Evolutionary conservation across 2,888 invertebrate genomes (phyloP).

Genomic region (Pogonocherus hispidulus): DNA sequence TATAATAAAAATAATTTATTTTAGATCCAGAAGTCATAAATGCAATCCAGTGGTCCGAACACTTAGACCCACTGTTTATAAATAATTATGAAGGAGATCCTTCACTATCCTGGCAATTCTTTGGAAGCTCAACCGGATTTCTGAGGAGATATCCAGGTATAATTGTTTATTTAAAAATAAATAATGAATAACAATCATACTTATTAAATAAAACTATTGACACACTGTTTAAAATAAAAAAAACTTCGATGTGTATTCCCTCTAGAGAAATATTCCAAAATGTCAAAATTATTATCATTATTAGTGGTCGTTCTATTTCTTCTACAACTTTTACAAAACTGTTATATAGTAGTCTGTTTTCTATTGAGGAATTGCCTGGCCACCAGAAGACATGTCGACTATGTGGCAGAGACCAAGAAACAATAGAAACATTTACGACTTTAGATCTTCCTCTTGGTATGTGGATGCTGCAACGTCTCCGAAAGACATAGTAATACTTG

Average conservation of each 20-base stretch:
- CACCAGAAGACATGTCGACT: constrained; percentile 77
- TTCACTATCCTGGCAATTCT: constrained; percentile 98
- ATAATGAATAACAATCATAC: not conserved
- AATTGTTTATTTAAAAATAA: not conserved
- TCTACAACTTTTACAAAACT: no score
- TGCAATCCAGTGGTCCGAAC: constrained; percentile 95
- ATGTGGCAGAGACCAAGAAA: constrained; percentile 79
- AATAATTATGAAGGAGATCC: constrained; percentile 93
- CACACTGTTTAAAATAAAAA: no score
- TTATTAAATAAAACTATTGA: not conserved
- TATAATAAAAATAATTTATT: constrained; percentile 47
- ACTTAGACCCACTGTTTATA: constrained; percentile 89
- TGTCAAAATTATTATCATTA: no score
- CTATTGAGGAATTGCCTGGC: constrained; percentile 82
- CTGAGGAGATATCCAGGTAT: constrained; percentile 94
- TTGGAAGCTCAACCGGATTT: constrained; percentile 96
- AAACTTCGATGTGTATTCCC: no score
- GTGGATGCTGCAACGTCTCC: constrained; percentile 97
- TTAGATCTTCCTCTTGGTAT: constrained; percentile 95
- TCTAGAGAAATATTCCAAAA: no score
- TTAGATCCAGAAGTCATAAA: constrained; percentile 86
- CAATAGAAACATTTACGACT: constrained; percentile 91
- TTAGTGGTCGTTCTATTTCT: no score
- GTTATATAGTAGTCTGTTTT: not conserved
- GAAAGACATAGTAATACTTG: constrained; percentile 94